Percentiles rank a stretch among this genome's conserved stretches.
phyloP scores from a whole-genome alignment of 2,888 invertebrate species.

The Dilophus febrilis region DNA sequence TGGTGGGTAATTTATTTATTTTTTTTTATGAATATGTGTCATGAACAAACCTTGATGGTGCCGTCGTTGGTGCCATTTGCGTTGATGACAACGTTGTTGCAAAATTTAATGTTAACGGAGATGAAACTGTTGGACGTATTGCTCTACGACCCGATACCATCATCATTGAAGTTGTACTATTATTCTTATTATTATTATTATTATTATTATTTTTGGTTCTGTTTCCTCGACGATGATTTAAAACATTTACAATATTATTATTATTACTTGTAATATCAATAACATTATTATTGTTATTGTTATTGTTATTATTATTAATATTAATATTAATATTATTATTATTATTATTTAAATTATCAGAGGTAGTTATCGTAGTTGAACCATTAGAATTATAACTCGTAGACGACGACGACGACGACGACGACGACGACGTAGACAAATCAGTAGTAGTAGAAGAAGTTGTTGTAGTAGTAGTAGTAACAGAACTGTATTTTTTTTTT shows the following conservation, averaged over 20 bases:
- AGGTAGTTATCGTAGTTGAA: background rate
- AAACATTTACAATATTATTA: background rate
- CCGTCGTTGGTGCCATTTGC: conserved; percentile 19
- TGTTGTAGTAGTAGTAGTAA: too few relatives aligned
- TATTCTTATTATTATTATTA: too few relatives aligned
- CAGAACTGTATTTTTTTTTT: too few relatives aligned
- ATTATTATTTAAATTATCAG: too few relatives aligned
- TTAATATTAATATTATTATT: too few relatives aligned
- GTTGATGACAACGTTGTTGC: too few relatives aligned
- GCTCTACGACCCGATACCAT: conserved; percentile 24
- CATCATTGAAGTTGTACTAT: conserved; percentile 13
- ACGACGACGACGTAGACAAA: too few relatives aligned
- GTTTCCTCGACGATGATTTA: background rate
- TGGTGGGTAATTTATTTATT: too few relatives aligned
- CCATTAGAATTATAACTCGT: background rate
- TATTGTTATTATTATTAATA: background rate
- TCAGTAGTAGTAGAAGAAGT: too few relatives aligned
- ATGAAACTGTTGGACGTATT: conserved; percentile 27
- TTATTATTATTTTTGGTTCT: background rate
- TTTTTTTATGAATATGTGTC: too few relatives aligned
- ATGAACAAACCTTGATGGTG: conserved; percentile 29
- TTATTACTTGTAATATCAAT: background rate
- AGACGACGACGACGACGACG: background rate
- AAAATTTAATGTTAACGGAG: conserved; percentile 25
- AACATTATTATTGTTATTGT: background rate